Percentiles rank a stretch among this genome's conserved stretches.
Evolutionary conservation across 2,113 vertebrate species (phyloP).

Genomic region (Microcebus lehilahytsara): DNA sequence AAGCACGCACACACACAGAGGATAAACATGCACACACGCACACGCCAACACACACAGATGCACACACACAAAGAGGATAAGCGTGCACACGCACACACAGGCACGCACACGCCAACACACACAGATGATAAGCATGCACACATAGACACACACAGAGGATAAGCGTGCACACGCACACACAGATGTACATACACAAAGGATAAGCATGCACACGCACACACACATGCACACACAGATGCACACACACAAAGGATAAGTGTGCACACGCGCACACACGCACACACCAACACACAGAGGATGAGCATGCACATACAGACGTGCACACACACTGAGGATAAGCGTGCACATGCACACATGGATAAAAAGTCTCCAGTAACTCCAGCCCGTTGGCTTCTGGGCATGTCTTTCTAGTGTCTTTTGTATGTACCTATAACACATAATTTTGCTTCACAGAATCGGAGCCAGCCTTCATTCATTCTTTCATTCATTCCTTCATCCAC

Average conservation of each 20-base stretch:
- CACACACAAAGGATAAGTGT: background rate
- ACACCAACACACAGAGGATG: too few species aligned
- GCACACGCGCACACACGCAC: background rate
- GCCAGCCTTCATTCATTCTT: background rate
- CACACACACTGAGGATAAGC: too few species aligned
- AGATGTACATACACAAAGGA: background rate
- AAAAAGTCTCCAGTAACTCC: fast-evolving
- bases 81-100: too few species aligned
- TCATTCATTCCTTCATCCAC: fast-evolving
- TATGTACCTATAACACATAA: too few species aligned
- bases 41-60: too few species aligned
- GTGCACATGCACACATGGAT: too few species aligned
- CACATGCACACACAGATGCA: too few species aligned
- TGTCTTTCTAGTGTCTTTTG: fast-evolving
- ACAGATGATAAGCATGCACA: background rate
- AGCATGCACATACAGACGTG: too few species aligned
- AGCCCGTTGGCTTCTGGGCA: fast-evolving
- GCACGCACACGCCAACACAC: background rate
- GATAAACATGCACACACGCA: too few species aligned
- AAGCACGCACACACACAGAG: too few species aligned
- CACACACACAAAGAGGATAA: background rate
- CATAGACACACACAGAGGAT: background rate
- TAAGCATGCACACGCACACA: background rate
- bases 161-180: background rate
- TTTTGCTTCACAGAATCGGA: background rate